Evolutionary conservation across 2,797 vertebrate genomes (phyloP).

Genomic region (Taeniopygia guttata): DNA sequence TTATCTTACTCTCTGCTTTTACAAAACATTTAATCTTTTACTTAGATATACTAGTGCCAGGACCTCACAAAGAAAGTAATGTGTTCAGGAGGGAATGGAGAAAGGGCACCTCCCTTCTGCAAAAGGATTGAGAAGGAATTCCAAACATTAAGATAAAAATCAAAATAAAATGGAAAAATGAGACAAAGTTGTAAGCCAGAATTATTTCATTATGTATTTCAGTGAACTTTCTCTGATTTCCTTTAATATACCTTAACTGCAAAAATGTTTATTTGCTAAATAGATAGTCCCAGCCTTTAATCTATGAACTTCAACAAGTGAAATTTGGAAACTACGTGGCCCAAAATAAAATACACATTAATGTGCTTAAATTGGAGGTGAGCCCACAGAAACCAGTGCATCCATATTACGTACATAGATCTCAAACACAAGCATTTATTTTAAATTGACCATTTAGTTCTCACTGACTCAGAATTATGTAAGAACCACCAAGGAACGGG

Average conservation of each 20-base stretch:
- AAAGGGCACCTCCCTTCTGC: neutral
- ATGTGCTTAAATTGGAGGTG: neutral
- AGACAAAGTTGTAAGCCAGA: neutral
- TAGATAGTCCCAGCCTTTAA: neutral
- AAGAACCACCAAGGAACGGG: neutral
- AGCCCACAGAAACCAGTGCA: neutral
- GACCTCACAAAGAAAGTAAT: neutral
- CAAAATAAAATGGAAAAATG: neutral
- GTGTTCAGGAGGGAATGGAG: neutral
- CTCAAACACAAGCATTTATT: neutral
- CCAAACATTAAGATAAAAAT: neutral
- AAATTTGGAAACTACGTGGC: neutral
- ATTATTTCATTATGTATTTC: neutral
- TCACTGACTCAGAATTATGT: neutral
- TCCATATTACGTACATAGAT: fast-evolving
- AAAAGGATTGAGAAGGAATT: neutral
- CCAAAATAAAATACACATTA: neutral
- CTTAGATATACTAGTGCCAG: neutral
- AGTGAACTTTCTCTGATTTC: neutral
- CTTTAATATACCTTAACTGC: neutral
- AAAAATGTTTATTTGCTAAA: neutral
- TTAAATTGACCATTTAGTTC: neutral
- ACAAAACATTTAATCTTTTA: neutral
- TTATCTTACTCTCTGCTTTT: neutral
- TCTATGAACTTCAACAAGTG: neutral